Conservation (phyloP, 2,797 vertebrate genomes). For the Propithecus deckenii region DNA sequence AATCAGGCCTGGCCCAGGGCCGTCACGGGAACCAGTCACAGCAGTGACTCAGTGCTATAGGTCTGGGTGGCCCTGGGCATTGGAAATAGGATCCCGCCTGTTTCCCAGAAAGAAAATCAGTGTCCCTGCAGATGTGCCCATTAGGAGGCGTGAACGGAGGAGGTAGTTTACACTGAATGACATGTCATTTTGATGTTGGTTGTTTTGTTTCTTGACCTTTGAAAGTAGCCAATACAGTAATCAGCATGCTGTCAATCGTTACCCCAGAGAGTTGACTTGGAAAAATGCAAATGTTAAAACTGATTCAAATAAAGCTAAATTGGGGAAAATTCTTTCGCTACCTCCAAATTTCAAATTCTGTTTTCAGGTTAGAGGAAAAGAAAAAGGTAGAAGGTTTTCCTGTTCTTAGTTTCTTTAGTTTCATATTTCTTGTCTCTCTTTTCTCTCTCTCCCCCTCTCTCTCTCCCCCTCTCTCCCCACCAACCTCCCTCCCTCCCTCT, state of each 20-base stretch:
- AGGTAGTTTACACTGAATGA: background rate
- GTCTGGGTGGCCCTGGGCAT: background rate
- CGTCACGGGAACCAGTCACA: too few relatives aligned
- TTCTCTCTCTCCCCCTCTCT: background rate
- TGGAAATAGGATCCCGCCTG: background rate
- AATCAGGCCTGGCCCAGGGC: background rate
- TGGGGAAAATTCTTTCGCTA: background rate
- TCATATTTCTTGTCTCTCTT: background rate
- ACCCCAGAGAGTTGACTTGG: background rate
- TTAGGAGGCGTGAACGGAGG: background rate
- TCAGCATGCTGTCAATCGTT: background rate
- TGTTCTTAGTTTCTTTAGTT: background rate
- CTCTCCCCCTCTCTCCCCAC: too few relatives aligned
- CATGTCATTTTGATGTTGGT: background rate
- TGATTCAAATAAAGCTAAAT: background rate
- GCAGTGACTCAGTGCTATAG: background rate
- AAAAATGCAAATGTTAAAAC: background rate
- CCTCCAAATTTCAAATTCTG: background rate
- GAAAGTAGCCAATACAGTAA: background rate
- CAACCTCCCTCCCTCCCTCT: too few relatives aligned
- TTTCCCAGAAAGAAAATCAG: background rate
- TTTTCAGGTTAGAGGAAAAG: background rate
- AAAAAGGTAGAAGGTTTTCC: background rate
- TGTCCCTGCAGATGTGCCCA: background rate
- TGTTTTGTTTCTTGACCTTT: constrained; percentile 21